These are phyloP conservation scores for Macropus fuliginosus DNA, from an alignment of 2,797 vertebrate genomes.

Conservation along the genomic window DNA sequence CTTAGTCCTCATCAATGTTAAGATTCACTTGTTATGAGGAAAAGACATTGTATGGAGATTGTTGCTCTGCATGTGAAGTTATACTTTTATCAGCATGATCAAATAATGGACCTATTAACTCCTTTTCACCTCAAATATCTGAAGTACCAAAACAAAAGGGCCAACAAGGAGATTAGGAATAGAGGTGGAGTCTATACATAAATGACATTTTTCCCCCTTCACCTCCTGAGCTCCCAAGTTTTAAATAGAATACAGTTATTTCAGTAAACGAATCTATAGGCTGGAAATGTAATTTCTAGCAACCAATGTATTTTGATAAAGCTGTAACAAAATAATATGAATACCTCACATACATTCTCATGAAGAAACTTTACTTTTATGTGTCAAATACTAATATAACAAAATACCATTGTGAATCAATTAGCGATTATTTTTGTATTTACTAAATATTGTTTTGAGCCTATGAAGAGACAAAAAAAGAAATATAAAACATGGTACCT, in stretches of 20 bases:
- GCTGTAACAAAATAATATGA: background rate
- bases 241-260: background rate
- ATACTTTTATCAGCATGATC: background rate
- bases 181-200: background rate
- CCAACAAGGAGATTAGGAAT: accelerated
- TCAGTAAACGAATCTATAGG: background rate
- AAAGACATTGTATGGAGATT: background rate
- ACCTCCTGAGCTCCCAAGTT: background rate
- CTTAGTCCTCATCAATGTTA: background rate
- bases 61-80: background rate
- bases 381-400: background rate
- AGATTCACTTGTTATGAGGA: background rate
- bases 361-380: background rate
- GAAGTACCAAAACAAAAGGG: background rate
- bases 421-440: background rate
- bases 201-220: background rate
- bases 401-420: background rate
- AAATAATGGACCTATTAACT: accelerated
- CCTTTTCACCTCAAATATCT: background rate
- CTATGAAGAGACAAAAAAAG: background rate
- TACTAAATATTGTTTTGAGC: background rate
- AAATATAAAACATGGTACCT: background rate
- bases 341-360: background rate
- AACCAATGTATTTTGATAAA: background rate
- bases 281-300: background rate